Base-by-base conservation (phyloP, 2,888 invertebrate species). In the Fragum whitleyi region DNA sequence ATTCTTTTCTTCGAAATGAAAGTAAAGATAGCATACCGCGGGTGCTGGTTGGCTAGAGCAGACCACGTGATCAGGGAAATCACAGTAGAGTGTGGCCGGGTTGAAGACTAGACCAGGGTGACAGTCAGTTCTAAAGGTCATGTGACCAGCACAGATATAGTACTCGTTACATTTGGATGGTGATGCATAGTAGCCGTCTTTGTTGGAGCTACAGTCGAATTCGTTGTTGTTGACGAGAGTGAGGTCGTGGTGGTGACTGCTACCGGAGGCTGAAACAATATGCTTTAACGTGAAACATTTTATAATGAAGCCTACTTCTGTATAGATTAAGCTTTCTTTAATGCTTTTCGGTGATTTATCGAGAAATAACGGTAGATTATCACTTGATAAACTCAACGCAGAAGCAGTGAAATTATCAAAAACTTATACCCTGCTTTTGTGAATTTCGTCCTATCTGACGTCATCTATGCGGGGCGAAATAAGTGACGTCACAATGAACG, bases 51-150 rank as follows among this genome's bases (percentile, higher is more conserved):
- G 32, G 67, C 6, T 26, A 5, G 53, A n/a, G 36, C 89, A 89
- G n/a, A 76, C 59, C 74, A 81, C 86, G 77, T 90, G 85, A 32
- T 81, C 78, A 14, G 87, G 85, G 81, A 84, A 90, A 72, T 91
- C 91, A 77, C 91, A 91, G 81, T 86, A 87, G 9, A 77, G 55
- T 16, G 88, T 86, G 5, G 11, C 32, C 9, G 53, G 51, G 65
- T 87, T 86, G 74, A 83, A 89, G 14, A 74, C 59, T 9, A 85
- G 82, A 26, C 89, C 87, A 2, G 87, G 84, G 47, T 84, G 85
- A 74, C 89, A 89, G 51, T 79, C 77, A n/a, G 86, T 83, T 32
- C 79, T 70, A 81, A 87, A 89, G 11, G 83, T 55, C n/a, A 81
- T 68, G 26, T 67, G 68, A 29, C 69, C 73, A n/a, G 84, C 83